Percentiles rank a stretch among this genome's conserved stretches.
Conservation (phyloP, 2,797 vertebrate species). For the Danio aesculapii region DNA sequence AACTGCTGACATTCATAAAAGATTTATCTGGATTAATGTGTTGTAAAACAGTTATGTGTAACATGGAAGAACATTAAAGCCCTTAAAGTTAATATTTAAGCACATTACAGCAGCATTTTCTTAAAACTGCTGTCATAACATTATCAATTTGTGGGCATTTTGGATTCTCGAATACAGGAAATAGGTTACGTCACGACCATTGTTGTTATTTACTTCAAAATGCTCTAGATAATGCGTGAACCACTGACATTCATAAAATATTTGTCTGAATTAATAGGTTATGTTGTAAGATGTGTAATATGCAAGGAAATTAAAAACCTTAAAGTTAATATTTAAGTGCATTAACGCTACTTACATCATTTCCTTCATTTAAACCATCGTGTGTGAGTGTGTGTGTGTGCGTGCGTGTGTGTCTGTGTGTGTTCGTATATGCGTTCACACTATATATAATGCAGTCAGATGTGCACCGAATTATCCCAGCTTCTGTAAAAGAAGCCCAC, state of each 20-base stretch:
- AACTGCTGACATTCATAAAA: too few species aligned
- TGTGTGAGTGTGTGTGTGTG: too few species aligned
- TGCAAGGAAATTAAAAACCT: neutral
- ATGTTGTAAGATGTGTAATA: neutral
- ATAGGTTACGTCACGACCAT: too few species aligned
- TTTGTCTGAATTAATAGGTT: neutral
- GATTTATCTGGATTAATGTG: too few species aligned
- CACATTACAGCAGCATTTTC: neutral
- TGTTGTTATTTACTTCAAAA: too few species aligned
- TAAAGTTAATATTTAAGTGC: neutral
- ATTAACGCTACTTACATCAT: neutral
- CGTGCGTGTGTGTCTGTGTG: too few species aligned
- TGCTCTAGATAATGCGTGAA: neutral
- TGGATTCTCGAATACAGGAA: too few species aligned
- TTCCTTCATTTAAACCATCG: neutral
- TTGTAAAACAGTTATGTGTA: too few species aligned
- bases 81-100: neutral
- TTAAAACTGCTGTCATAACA: too few species aligned
- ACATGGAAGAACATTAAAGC: too few species aligned
- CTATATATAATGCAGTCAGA: neutral
- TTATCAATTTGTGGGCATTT: too few species aligned
- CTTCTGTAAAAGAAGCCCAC: conserved; percentile 5
- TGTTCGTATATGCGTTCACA: neutral
- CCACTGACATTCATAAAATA: neutral
- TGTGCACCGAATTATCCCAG: conserved; percentile 1